These are phyloP conservation scores for Diacarnus erythraeanus DNA, from an alignment of 37 sponge, comb jelly and placozoan species.

Conservation along the genomic window DNA sequence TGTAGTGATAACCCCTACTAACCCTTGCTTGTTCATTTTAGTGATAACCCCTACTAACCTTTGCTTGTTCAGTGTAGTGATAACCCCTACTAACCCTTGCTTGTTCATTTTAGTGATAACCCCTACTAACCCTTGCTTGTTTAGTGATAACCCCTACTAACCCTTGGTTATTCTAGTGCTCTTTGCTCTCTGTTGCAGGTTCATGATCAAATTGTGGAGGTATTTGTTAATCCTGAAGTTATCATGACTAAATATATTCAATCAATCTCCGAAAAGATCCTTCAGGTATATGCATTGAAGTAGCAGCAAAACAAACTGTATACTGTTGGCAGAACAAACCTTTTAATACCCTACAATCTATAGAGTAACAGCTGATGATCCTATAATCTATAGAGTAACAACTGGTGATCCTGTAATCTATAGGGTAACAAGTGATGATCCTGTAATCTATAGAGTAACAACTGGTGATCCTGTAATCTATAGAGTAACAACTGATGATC, in stretches of 20 bases:
- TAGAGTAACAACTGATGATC: no score
- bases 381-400: no score
- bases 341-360: no score
- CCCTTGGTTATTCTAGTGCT: neutral
- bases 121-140: no score
- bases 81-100: neutral
- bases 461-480: no score
- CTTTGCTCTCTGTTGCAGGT: slow-evolving; percentile 55
- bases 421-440: no score
- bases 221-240: slow-evolving; percentile 79
- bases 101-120: neutral
- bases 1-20: neutral
- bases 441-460: no score
- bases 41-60: neutral
- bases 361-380: no score
- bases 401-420: no score
- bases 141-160: neutral
- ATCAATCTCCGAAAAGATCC: slow-evolving; percentile 45
- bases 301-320: no score
- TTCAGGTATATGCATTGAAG: slow-evolving; percentile 43
- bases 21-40: neutral
- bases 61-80: no score
- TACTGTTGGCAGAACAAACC: no score
- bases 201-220: slow-evolving; percentile 54
- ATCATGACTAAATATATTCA: slow-evolving; percentile 65